Evolutionary conservation across 2,888 invertebrate species (phyloP).

Genomic region (Notocelia uddmanniana): DNA sequence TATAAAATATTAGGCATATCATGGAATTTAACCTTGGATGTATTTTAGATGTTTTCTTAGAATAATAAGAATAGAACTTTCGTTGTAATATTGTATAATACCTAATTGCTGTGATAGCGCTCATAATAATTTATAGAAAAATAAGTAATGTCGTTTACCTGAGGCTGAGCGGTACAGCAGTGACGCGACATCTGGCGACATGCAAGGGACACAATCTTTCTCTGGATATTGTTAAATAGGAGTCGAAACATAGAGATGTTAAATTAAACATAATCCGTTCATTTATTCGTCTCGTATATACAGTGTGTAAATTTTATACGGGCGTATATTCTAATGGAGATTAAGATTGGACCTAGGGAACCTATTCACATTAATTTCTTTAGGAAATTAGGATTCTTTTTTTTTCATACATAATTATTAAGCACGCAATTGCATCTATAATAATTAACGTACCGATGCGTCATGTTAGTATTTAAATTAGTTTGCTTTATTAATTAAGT

Average conservation of each 20-base stretch:
- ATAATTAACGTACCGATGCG: no score
- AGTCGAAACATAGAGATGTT: neutral
- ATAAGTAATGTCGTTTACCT: neutral
- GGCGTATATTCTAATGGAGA: no score
- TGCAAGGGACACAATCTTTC: neutral
- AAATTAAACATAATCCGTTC: neutral
- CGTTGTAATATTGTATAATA: conserved; percentile 21
- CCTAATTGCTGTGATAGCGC: conserved; percentile 34
- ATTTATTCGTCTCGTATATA: no score
- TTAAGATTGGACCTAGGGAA: no score
- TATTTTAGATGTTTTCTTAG: conserved; percentile 10
- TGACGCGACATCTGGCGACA: neutral
- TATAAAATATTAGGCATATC: conserved; percentile 34
- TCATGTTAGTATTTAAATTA: no score
- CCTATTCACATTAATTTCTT: no score
- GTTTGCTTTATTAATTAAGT: no score
- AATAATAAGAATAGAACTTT: conserved; percentile 1
- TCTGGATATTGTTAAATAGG: neutral
- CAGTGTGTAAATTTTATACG: no score
- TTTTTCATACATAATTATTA: no score
- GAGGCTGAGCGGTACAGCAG: neutral
- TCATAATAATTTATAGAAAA: conserved; percentile 15
- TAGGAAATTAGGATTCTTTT: no score
- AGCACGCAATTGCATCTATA: no score
- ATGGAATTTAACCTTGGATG: conserved; percentile 26